phyloP scores from a whole-genome alignment of 2,113 vertebrate species.

The Alosa alosa region DNA sequence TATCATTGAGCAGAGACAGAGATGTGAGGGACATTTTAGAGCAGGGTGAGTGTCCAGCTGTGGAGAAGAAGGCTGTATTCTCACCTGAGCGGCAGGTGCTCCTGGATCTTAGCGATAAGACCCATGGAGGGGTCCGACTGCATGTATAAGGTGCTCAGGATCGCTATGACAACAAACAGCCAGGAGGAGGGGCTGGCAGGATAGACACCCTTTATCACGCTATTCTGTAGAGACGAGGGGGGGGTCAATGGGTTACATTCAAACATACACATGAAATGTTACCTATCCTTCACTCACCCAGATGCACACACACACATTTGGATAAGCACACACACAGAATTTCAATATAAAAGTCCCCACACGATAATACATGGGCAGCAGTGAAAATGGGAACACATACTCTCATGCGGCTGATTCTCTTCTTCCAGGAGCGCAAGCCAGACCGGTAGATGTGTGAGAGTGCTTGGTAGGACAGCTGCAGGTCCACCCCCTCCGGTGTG shows the following conservation, averaged over 20 bases:
- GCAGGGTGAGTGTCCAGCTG: neutral
- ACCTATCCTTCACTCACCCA: neutral
- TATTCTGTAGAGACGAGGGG: constrained; percentile 70
- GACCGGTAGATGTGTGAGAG: constrained; percentile 82
- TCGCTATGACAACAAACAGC: constrained; percentile 86
- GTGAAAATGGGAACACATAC: constrained; percentile 52
- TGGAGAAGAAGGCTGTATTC: constrained; percentile 34
- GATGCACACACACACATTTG: neutral
- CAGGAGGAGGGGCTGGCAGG: constrained; percentile 87
- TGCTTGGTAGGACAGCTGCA: constrained; percentile 75
- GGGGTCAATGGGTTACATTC: neutral
- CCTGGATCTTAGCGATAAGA: constrained; percentile 87
- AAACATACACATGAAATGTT: neutral
- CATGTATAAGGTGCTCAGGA: constrained; percentile 84
- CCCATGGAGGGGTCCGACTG: constrained; percentile 92
- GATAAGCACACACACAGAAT: neutral
- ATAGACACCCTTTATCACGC: constrained; percentile 79
- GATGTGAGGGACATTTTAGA: neutral
- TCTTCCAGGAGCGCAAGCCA: constrained; percentile 84
- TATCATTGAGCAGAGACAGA: neutral
- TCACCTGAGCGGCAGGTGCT: constrained; percentile 83
- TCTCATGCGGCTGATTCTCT: constrained; percentile 76
- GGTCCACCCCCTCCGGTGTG: constrained; percentile 75
- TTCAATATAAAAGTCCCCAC: neutral
- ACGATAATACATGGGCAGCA: neutral